phyloP scores from a whole-genome alignment of 2,797 vertebrate genomes.

The Dicrostonyx torquatus region DNA sequence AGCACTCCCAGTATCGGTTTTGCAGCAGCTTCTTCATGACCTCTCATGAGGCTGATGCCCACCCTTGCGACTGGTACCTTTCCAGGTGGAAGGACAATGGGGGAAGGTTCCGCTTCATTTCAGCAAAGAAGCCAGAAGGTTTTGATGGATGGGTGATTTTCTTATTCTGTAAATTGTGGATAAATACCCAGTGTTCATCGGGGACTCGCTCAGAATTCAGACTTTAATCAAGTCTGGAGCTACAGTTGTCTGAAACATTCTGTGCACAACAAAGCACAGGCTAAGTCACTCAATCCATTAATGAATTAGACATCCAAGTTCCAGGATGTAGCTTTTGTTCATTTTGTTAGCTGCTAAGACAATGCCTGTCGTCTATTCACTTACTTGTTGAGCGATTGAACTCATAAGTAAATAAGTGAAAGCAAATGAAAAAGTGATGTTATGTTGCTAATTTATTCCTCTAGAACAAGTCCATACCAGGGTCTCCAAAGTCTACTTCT shows the following conservation, averaged over 20 bases:
- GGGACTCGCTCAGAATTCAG: neutral
- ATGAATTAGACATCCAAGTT: conserved; percentile 1
- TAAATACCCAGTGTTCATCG: neutral
- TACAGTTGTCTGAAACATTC: conserved; percentile 26
- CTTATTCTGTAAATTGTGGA: neutral
- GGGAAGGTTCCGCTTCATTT: neutral
- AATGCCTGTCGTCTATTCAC: neutral
- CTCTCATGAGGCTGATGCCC: neutral
- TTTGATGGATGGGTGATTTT: neutral
- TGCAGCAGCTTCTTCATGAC: too few species aligned
- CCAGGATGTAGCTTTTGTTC: neutral
- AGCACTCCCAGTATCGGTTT: neutral
- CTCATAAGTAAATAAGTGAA: conserved; percentile 32
- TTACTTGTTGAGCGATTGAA: neutral
- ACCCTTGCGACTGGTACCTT: neutral
- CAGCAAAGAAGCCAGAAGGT: neutral
- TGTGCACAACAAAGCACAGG: neutral
- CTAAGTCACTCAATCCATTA: conserved; percentile 1
- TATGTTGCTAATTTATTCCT: conserved; percentile 8
- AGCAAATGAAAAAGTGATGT: neutral
- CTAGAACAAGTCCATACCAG: neutral
- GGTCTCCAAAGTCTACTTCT: conserved; percentile 17
- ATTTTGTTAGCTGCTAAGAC: conserved; percentile 14
- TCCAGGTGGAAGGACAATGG: neutral
- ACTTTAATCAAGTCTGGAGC: conserved; percentile 35